Evolutionary conservation across 2,113 vertebrate species (phyloP), one percentile per base, ranked within the genome.

Genomic region (Bujurquina vittata): DNA sequence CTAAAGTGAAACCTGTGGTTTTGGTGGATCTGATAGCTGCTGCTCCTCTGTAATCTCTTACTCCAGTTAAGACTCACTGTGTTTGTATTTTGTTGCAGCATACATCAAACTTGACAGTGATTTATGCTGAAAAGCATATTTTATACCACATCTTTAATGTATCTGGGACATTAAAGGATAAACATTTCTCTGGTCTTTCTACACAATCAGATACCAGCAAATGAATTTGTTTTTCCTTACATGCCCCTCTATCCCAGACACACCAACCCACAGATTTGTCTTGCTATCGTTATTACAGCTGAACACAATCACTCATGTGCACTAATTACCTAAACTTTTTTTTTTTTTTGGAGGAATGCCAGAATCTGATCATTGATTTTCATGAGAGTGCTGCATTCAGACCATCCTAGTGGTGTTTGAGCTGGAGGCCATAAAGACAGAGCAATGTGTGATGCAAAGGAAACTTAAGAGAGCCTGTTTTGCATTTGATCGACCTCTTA

Each of bases 401-500:
- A 89, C 73, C 54, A 74, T 85, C 43, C 75, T 56, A 15, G 8
- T 62, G 67, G 49, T 80, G 83, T 80, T 63, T 26, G 52, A 84
- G 79, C 79, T 75, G 67, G 9, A 77, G 84, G 81, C 85, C 82
- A 84, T 78, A 82, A 82, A 90, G 46, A 76, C 58, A 40, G 77
- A 86, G 72, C 23, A 11, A 37, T 54, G 63, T 29, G 57, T 79
- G 88, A 90, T 86, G 85, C 84, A 84, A 72, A 86, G 57, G 58
- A 83, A 80, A 77, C 75, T 86, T 90, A 82, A 62, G 87, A 84
- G 91, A 88, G 75, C 23, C 81, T 81, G 84, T 55, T 87, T 90
- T 90, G 87, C 84, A 89, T 93, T 88, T 90, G 87, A 92, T 93
- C 87, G 87, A 91, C 89, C 84, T 85, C 92, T 80, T 84, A 75